phyloP scores from a whole-genome alignment of 1,140 invertebrate genomes.

The Oedothorax gibbosus region DNA sequence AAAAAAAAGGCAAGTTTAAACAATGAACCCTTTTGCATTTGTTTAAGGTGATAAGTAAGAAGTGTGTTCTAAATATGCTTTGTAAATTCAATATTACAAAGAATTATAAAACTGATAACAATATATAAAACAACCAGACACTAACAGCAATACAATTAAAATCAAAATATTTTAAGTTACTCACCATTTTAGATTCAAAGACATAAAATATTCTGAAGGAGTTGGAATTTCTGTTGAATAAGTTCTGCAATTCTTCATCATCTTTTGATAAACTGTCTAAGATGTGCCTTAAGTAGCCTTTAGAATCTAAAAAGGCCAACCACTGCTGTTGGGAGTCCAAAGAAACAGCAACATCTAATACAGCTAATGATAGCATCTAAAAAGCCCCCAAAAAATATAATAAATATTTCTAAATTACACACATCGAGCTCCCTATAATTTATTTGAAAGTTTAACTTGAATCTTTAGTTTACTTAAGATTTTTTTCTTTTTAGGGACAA shows the following conservation, averaged over 20 bases:
- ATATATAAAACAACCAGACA: not conserved
- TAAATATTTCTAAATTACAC: not conserved
- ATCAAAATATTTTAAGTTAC: not conserved
- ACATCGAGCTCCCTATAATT: not conserved
- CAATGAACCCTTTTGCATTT: too few relatives aligned
- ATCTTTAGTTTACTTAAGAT: too few relatives aligned
- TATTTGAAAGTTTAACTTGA: too few relatives aligned
- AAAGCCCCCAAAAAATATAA: not conserved
- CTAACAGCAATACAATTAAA: not conserved
- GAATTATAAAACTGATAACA: too few relatives aligned
- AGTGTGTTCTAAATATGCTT: too few relatives aligned
- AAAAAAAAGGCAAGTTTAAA: too few relatives aligned
- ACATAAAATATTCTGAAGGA: slow-evolving; percentile 83
- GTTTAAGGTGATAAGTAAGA: too few relatives aligned
- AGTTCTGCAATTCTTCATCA: slow-evolving; percentile 77
- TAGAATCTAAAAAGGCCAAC: slow-evolving; percentile 79
- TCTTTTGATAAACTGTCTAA: slow-evolving; percentile 83
- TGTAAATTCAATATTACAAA: too few relatives aligned
- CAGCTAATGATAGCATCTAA: slow-evolving; percentile 82
- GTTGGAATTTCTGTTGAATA: slow-evolving; percentile 78
- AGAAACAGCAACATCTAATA: slow-evolving; percentile 82
- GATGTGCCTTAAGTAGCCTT: slow-evolving; percentile 86
- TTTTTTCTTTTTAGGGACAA: too few relatives aligned
- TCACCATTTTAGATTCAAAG: slow-evolving; percentile 85
- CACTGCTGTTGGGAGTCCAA: slow-evolving; percentile 80